A percentile compares a stretch with the other conserved stretches of the same genome.
Conservation (phyloP, 1,140 invertebrate genomes). For the Sminthurides bifidus region DNA sequence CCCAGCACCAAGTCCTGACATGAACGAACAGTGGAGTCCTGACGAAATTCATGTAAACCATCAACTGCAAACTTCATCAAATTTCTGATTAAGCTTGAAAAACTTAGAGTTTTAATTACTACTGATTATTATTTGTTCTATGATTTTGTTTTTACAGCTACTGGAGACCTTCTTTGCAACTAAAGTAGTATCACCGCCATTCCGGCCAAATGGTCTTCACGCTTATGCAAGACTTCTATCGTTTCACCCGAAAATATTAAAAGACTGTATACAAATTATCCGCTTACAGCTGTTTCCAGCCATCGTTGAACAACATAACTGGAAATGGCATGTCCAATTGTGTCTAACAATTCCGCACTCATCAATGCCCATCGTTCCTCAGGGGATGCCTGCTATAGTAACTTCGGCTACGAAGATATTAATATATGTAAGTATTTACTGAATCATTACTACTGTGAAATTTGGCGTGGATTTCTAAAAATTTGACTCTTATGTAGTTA, state of each 20-base stretch:
- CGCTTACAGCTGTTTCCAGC: conserved; percentile 61
- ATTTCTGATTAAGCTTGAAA: too few species aligned
- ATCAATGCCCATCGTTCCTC: conserved; percentile 66
- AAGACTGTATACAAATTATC: conserved; percentile 84
- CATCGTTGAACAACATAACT: conserved; percentile 49
- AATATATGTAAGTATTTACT: conserved; percentile 80
- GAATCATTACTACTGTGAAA: too few species aligned
- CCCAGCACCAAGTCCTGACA: conserved; percentile 57
- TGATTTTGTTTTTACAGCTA: too few species aligned
- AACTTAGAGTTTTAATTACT: not conserved
- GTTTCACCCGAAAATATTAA: conserved; percentile 68
- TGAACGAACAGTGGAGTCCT: conserved; percentile 67
- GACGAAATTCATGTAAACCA: conserved; percentile 65
- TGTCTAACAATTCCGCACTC: conserved; percentile 80
- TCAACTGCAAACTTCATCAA: too few species aligned
- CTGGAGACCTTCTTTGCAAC: conserved; percentile 87
- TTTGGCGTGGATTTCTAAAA: not conserved
- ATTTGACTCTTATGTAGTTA: conserved; percentile 5
- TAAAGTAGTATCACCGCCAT: conserved; percentile 71
- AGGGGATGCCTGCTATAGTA: conserved; percentile 69
- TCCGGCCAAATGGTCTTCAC: conserved; percentile 71
- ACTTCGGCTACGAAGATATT: conserved; percentile 73
- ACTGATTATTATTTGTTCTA: too few species aligned
- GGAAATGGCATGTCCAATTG: conserved; percentile 78
- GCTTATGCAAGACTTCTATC: conserved; percentile 71